These are phyloP conservation scores for Anadara kagoshimensis DNA, from an alignment of 1,140 invertebrate genomes.

Conservation along the genomic window DNA sequence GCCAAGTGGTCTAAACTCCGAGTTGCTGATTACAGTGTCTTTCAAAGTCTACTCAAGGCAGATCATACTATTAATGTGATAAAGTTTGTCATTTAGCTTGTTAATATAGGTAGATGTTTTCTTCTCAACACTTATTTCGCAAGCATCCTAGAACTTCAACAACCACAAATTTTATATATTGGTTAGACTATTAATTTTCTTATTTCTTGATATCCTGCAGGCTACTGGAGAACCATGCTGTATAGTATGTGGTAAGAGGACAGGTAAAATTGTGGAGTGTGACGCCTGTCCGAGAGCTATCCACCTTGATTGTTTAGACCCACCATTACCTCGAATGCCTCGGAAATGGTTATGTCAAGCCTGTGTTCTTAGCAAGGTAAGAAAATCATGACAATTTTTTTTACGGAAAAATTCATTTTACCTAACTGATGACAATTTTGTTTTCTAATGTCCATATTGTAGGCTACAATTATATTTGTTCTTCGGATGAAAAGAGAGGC, in stretches of 20 bases:
- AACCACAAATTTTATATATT: neutral
- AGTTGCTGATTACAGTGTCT: no score
- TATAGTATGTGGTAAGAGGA: constrained; percentile 86
- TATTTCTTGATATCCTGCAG: constrained; percentile 38
- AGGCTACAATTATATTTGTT: no score
- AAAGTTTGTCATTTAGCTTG: no score
- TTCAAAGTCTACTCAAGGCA: no score
- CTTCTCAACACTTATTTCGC: no score
- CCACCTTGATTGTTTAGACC: constrained; percentile 93
- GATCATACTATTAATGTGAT: no score
- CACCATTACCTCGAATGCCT: constrained; percentile 79
- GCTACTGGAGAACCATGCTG: constrained; percentile 78
- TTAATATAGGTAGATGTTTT: no score
- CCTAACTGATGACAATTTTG: no score
- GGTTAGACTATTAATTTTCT: neutral
- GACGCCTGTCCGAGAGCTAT: constrained; percentile 92
- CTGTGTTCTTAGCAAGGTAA: constrained; percentile 42
- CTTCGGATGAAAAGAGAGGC: no score
- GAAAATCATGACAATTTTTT: neutral
- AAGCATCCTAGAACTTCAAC: no score
- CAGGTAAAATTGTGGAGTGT: constrained; percentile 84
- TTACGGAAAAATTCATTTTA: neutral
- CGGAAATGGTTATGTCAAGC: constrained; percentile 38
- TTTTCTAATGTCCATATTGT: no score
- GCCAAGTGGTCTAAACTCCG: no score